Percentiles rank a stretch among this genome's conserved stretches.
Evolutionary conservation across 2,113 vertebrate genomes (phyloP).

Genomic region (Chaetorhynchus papuensis): DNA sequence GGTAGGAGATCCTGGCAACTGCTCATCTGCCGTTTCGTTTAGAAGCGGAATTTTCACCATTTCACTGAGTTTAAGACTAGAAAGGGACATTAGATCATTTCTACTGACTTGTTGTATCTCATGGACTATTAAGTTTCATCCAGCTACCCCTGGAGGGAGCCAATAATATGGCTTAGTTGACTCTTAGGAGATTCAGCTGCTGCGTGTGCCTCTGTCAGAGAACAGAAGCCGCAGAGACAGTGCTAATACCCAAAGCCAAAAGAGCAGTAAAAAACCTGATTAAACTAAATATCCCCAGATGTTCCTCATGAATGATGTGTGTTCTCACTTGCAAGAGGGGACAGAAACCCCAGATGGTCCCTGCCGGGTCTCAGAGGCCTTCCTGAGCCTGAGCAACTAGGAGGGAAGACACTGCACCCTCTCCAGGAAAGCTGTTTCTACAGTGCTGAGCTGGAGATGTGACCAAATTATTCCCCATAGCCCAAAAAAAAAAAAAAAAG

Average conservation of each 20-base stretch:
- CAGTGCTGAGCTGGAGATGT: background rate
- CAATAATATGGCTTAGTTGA: constrained; percentile 6
- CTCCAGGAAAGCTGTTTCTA: background rate
- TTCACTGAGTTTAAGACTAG: constrained; percentile 48
- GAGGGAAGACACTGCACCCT: background rate
- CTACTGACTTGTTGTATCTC: constrained; percentile 47
- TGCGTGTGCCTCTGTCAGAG: background rate
- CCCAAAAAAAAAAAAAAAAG: background rate
- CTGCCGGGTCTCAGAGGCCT: background rate
- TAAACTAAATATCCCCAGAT: background rate
- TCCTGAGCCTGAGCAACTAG: background rate
- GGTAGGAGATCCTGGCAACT: constrained; percentile 8
- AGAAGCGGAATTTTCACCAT: constrained; percentile 28
- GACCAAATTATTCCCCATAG: background rate
- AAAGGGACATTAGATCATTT: constrained; percentile 50
- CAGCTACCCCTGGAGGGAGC: constrained; percentile 38
- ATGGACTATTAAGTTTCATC: constrained; percentile 40
- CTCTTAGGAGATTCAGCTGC: constrained; percentile 10
- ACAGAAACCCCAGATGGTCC: background rate
- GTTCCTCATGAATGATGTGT: background rate
- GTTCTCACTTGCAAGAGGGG: background rate
- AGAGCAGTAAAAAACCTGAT: constrained; percentile 2
- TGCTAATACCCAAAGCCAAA: background rate
- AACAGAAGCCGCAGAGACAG: background rate
- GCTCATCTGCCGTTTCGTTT: constrained; percentile 12